Evolutionary conservation across 1,140 invertebrate genomes (phyloP), one percentile per base, ranked within the genome.

Genomic region (Steinernema feltiae): DNA sequence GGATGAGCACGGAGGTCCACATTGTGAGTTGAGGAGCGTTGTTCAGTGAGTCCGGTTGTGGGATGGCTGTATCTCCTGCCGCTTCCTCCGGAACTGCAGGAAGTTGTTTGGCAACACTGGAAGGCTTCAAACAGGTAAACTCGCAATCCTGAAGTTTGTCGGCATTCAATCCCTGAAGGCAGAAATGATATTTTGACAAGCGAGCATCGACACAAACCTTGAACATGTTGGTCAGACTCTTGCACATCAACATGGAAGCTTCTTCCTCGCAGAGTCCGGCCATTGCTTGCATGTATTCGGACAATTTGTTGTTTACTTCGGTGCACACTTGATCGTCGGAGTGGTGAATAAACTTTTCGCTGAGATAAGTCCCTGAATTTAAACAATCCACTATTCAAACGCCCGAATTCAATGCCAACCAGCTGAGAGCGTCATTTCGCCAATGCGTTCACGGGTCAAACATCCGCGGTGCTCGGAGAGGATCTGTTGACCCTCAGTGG

Each of bases 371-470:
- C 15, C 84, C 82, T 80, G 48, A 63, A 80, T 27, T 73, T 32
- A 1, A 78, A 1, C 75, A 77, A 27, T 73, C n/a, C 15, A n/a
- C 12, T 30, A 48, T 27, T 17, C 12, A 48, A 17, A 76, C 32
- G 1, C 18, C 29, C 1, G n/a, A n/a, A n/a, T n/a, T n/a, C n/a
- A n/a, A n/a, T n/a, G n/a, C n/a, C 30, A 18, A 80, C 82, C 81
- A 53, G 84, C 84, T 0, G 85, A 85, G 1, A 85, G 76, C 3
- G 84, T 85, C 84, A 85, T 85, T 72, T 85, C 85, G n/a, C 84
- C 84, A 69, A 85, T 86, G 63, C 82, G 79, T 69, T 85, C 85
- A 30, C 79, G 72, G 41, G 80, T 85, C 21, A 85, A 70, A 71
- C 84, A 85, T 0, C 74, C 32, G 29, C 84, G 73, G 63, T 85